Evolutionary conservation across 2,888 invertebrate genomes (phyloP), one percentile per base, ranked within the genome.

Genomic region (Pandemis corylana): DNA sequence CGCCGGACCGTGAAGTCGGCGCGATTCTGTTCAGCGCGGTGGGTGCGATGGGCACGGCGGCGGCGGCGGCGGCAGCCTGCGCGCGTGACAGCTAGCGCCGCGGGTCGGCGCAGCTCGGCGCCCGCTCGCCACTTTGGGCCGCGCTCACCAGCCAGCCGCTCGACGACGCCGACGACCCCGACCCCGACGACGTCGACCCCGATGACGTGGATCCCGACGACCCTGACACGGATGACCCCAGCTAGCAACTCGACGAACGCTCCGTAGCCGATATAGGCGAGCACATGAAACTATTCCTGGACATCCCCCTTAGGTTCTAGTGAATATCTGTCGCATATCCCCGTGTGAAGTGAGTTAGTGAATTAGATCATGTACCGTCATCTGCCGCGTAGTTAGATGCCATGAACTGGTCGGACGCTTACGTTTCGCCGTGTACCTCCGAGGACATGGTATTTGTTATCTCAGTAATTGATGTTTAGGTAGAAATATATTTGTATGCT

Each of bases 61-160:
- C 84, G 49, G 84, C 82, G 68, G 77, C 79, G 63, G 80, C 83
- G 44, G 82, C 81, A 44, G 83, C 80, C 7, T 88, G 87, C 77
- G 88, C 94, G 53, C 94, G 95, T 74, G 96, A 95, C 89, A 96
- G 96, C 92, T 94, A 94, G 94, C 94, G 93, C 80, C 93, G 93
- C 78, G 94, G 91, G 86, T 93, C 94, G 81, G 91, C 89, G 83
- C 91, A 88, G 87, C 89, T 90, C 78, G 93, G 93, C 77, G 93
- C 93, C 10, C 91, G 93, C 83, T 97, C 97, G 78, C 97, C 97
- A 68, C 95, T 97, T 79, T 97, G 97, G 97, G 97, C 97, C 69
- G 96, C 97, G 70, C 95, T 97, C 81, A 97, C 97, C 72, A 97
- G 96, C 83, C 96, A 97, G 84, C 93, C 92, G 6, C 88, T 94